phyloP scores from a whole-genome alignment of 1,140 invertebrate genomes.

The Leptonema lineaticorne region DNA sequence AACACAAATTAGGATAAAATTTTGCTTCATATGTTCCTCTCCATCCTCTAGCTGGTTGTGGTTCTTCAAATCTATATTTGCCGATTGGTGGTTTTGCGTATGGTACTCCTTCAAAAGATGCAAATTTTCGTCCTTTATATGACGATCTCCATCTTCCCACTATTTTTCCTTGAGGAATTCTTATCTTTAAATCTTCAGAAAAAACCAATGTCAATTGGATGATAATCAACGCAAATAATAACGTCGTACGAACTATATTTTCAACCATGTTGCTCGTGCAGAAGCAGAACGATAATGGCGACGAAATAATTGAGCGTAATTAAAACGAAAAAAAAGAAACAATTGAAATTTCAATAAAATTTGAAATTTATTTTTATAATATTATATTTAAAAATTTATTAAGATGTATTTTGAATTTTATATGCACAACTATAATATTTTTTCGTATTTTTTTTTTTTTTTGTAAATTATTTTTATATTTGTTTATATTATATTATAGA shows the following conservation, averaged over 20 bases:
- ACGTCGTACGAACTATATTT: background rate
- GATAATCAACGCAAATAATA: background rate
- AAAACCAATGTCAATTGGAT: background rate
- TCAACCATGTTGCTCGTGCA: background rate
- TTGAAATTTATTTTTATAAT: background rate
- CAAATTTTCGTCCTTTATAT: conserved; percentile 25
- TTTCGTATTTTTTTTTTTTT: too few relatives aligned
- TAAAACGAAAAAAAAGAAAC: background rate
- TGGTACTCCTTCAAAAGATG: conserved; percentile 38
- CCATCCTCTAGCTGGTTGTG: conserved; percentile 49
- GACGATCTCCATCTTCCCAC: conserved; percentile 31
- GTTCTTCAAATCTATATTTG: conserved; percentile 39
- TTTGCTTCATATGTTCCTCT: conserved; percentile 49
- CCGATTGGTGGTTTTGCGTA: conserved; percentile 36
- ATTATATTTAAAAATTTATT: too few relatives aligned
- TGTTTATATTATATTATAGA: too few relatives aligned
- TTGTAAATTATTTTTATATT: too few relatives aligned
- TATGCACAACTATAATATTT: too few relatives aligned
- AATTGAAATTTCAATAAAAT: background rate
- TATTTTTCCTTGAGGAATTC: conserved; percentile 35
- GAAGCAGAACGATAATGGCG: background rate
- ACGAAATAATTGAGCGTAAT: background rate
- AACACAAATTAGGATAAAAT: conserved; percentile 43
- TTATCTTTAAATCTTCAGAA: conserved; percentile 14
- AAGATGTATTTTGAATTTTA: too few relatives aligned